Evolutionary conservation across 2,888 invertebrate species (phyloP), one percentile per base, ranked within the genome.

Genomic region (Pantelozetes paolii): DNA sequence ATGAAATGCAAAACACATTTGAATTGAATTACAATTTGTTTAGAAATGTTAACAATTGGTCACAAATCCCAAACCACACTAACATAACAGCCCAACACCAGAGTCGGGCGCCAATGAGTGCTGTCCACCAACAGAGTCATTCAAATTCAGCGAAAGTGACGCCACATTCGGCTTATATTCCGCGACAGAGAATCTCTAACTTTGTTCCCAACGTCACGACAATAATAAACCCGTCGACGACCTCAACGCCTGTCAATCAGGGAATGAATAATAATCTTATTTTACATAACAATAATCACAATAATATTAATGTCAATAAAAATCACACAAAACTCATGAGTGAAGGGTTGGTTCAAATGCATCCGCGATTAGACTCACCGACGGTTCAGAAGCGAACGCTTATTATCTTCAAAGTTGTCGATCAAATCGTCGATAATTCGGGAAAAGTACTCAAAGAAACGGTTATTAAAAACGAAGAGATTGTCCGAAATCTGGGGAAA

Each of bases 401-500:
- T 36, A 45, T 74, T 26, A 57, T 48, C 8, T 74, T 74, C 5
- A 69, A 70, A 59, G 70, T 74, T 9, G 23, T 74, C 50, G 74
- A 74, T 42, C 74, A 74, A 59, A 71, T 74, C 6, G 45, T 74
- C 3, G 74, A 74, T 36, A 69, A 50, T 42, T 48, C 48, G 6
- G 70, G 50, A 11, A 74, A 74, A 71, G 54, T 74, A 23, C 1
- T 74, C 15, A 74, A 74, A 57, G 74, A 74, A 42, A 74, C n/a
- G 54, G 57, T 70, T n/a, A 18, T 70, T 40, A 74, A 74, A 42
- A 50, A 74, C 50, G 74, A 74, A 71, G 74, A 74, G 54, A 59
- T 74, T 8, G 15, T 45, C 36, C 70, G 20, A 18, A 45, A 62
- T 57, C 40, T 48, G 40, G 74, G 74, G 50, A 45, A 50, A 42